Evolutionary conservation across 2,113 vertebrate species (phyloP).

Genomic region (Psammodynastes pulverulentus): DNA sequence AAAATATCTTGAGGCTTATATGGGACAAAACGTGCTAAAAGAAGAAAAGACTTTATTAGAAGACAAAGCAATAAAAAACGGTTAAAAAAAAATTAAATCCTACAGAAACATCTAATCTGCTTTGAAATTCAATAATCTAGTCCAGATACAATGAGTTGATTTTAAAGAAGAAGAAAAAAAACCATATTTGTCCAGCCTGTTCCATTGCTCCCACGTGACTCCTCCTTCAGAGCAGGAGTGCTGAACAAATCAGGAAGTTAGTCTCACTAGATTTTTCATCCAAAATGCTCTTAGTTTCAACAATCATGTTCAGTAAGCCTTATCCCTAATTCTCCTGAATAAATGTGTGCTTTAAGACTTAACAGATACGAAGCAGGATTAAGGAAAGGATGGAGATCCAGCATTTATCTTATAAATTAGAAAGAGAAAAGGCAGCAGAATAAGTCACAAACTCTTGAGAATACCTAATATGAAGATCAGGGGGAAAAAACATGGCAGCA

Average conservation of each 20-base stretch:
- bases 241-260: neutral
- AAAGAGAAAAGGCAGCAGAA: neutral
- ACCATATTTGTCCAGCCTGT: neutral
- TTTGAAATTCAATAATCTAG: neutral
- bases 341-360: neutral
- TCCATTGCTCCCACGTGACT: neutral
- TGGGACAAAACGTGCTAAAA: slow-evolving; percentile 84
- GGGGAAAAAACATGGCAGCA: neutral
- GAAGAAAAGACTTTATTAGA: slow-evolving; percentile 38
- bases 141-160: neutral
- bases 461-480: neutral
- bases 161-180: neutral
- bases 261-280: neutral
- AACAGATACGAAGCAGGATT: neutral
- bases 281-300: neutral
- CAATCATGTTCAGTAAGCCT: neutral
- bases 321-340: neutral
- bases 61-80: slow-evolving; percentile 13
- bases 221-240: neutral
- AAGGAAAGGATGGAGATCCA: neutral
- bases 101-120: neutral
- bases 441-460: neutral
- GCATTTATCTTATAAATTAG: neutral
- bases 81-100: neutral
- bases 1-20: slow-evolving; percentile 97